phyloP scores from a whole-genome alignment of 2,113 vertebrate genomes.

The Leptobrachium leishanense region DNA sequence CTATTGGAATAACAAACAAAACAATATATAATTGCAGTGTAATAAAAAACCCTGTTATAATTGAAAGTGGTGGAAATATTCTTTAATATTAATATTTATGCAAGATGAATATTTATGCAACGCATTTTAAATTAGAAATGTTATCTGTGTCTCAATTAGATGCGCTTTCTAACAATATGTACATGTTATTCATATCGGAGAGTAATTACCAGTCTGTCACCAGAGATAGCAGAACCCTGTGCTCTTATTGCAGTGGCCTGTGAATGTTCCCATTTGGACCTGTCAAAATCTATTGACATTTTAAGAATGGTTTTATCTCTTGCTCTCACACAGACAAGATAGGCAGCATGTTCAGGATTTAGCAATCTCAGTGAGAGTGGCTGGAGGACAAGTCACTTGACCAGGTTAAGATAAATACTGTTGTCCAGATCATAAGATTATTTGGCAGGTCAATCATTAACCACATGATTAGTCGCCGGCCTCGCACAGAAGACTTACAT shows the following conservation, averaged over 20 bases:
- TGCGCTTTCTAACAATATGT: too few relatives aligned
- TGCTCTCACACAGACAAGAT: conserved; percentile 55
- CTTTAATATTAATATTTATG: too few relatives aligned
- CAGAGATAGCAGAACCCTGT: conserved; percentile 41
- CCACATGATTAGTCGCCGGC: conserved; percentile 50
- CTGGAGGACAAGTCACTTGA: conserved; percentile 31
- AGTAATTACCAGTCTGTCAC: conserved; percentile 48
- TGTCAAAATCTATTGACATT: not conserved
- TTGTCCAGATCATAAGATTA: conserved; percentile 43
- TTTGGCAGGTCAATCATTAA: conserved; percentile 49
- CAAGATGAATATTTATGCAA: too few relatives aligned
- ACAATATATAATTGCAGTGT: too few relatives aligned
- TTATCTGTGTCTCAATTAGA: too few relatives aligned
- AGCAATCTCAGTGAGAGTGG: not conserved
- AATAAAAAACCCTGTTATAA: too few relatives aligned
- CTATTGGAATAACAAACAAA: too few relatives aligned
- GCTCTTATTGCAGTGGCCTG: conserved; percentile 50
- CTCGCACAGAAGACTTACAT: conserved; percentile 34
- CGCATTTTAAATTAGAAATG: too few relatives aligned
- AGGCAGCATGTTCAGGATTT: not conserved
- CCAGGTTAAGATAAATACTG: conserved; percentile 55
- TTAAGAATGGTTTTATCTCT: not conserved
- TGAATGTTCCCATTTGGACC: conserved; percentile 17
- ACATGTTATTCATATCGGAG: too few relatives aligned
- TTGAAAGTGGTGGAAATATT: too few relatives aligned